These are phyloP conservation scores for Eupithecia inturbata DNA, from an alignment of 2,888 invertebrate genomes.

Conservation along the genomic window DNA sequence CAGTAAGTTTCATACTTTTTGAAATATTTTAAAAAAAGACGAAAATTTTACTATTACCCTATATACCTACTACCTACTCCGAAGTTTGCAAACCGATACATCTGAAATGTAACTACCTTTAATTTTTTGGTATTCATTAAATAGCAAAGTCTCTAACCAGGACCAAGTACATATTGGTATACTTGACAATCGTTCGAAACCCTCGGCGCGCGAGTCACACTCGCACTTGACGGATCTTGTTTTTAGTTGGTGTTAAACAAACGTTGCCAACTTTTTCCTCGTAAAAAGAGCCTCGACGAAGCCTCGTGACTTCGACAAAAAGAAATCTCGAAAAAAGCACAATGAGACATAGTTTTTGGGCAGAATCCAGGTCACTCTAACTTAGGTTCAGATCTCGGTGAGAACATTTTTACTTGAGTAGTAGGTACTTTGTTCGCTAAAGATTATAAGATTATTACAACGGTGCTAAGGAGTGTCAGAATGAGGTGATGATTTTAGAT, in stretches of 20 bases:
- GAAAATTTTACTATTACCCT: no score
- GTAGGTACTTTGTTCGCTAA: conserved; percentile 12
- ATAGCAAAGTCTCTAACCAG: no score
- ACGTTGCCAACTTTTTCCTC: conserved; percentile 5
- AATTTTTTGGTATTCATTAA: no score
- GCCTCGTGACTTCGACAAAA: conserved; percentile 52
- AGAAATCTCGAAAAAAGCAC: conserved; percentile 53
- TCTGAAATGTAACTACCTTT: no score
- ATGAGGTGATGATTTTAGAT: neutral
- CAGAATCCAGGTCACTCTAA: conserved; percentile 55
- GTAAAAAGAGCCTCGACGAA: conserved; percentile 45
- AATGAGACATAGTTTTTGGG: conserved; percentile 50
- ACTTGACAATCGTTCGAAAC: no score
- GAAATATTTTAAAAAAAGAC: no score
- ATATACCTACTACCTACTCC: no score
- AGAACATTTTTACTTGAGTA: conserved; percentile 36
- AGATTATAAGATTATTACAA: conserved; percentile 9
- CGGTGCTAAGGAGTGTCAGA: neutral
- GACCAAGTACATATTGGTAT: no score
- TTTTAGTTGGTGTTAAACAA: neutral
- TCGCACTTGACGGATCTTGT: no score
- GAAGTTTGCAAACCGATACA: no score
- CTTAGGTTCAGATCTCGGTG: conserved; percentile 46
- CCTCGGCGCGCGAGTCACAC: no score
- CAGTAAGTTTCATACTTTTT: no score